A percentile compares a stretch with the other conserved stretches of the same genome.
Conservation (phyloP, 2,888 invertebrate genomes). For the Chrysolina haemoptera region DNA sequence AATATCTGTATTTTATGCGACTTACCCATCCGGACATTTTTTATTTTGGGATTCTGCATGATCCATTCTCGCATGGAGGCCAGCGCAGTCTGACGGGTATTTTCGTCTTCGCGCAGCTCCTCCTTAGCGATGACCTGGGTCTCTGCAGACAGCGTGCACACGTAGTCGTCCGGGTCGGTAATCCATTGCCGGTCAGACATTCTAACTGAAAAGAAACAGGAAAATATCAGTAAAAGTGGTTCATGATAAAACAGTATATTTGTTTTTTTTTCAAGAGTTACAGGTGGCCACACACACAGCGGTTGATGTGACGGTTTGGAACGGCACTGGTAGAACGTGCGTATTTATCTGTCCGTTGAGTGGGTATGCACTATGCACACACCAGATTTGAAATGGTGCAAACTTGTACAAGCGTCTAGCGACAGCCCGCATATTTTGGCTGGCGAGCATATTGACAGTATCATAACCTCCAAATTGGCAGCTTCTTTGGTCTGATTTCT, state of each 20-base stretch:
- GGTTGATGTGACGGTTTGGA: too few species aligned
- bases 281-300: too few species aligned
- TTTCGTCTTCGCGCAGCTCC: constrained; percentile 80
- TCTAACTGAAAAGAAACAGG: constrained; percentile 25
- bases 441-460: too few species aligned
- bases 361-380: too few species aligned
- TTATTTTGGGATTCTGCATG: constrained; percentile 79
- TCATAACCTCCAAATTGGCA: too few species aligned
- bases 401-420: too few species aligned
- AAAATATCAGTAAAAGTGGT: background rate
- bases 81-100: constrained; percentile 77
- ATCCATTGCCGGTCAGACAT: constrained; percentile 68
- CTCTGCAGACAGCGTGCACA: constrained; percentile 75
- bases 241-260: background rate
- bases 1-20: constrained; percentile 4
- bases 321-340: too few species aligned
- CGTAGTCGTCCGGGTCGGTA: constrained; percentile 77
- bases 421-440: too few species aligned
- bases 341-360: too few species aligned
- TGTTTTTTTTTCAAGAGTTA: too few species aligned
- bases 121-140: constrained; percentile 77
- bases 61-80: constrained; percentile 80
- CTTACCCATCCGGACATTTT: constrained; percentile 79
- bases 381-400: too few species aligned
- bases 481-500: too few species aligned